Conservation (phyloP, 2,888 invertebrate species). For the Hyles lineata region DNA sequence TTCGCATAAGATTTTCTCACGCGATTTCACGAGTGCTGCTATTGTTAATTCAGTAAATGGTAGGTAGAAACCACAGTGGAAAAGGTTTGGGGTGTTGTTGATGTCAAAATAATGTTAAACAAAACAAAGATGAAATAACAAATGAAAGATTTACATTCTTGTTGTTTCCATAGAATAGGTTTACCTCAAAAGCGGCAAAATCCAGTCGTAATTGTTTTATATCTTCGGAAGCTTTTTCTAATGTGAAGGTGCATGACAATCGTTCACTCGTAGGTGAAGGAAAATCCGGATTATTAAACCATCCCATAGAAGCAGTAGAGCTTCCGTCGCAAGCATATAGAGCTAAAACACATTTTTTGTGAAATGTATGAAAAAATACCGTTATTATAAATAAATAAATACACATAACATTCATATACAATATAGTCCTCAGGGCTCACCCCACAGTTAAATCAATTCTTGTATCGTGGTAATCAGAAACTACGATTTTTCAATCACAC, state of each 20-base stretch:
- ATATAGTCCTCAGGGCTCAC: too few relatives aligned
- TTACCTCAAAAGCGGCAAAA: constrained; percentile 20
- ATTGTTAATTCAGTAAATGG: neutral
- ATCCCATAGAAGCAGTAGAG: constrained; percentile 86
- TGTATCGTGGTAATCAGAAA: too few relatives aligned
- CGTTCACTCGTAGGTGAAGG: constrained; percentile 85
- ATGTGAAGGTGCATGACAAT: constrained; percentile 86
- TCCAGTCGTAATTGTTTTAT: constrained; percentile 84
- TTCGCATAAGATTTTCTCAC: neutral
- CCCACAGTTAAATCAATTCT: too few relatives aligned
- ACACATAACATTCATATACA: neutral
- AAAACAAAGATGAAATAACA: neutral
- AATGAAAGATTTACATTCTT: neutral
- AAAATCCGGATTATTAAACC: constrained; percentile 90
- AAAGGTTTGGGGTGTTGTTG: neutral
- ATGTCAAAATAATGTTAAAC: neutral
- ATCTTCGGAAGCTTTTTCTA: constrained; percentile 85
- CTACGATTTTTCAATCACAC: too few relatives aligned
- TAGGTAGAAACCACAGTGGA: too few relatives aligned
- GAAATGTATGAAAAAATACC: neutral
- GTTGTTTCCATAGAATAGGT: too few relatives aligned
- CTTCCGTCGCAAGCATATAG: constrained; percentile 87
- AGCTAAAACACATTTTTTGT: constrained; percentile 72
- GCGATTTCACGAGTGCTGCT: neutral
- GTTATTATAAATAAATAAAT: neutral